Evolutionary conservation across 2,888 invertebrate genomes (phyloP).

Genomic region (Chymomyza amoena): DNA sequence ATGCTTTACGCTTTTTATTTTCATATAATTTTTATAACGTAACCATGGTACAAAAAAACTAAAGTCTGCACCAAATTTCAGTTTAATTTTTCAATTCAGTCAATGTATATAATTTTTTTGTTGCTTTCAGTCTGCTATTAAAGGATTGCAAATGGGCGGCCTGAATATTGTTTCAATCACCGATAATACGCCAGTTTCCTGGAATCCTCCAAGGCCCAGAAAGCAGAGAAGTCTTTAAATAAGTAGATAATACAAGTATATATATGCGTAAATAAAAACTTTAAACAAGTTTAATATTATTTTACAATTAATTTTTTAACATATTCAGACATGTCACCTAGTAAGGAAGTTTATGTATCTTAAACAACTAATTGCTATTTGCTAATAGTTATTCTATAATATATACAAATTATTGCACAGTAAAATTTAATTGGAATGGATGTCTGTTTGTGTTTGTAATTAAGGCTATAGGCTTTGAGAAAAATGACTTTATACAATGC

Average conservation of each 20-base stretch:
- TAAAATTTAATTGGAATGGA: background rate
- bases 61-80: too few species aligned
- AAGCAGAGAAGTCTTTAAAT: conserved; percentile 86
- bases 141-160: conserved; percentile 95
- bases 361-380: background rate
- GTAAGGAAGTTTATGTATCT: background rate
- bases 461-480: background rate
- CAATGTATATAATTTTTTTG: background rate
- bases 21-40: too few species aligned
- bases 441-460: background rate
- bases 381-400: background rate
- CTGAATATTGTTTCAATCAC: conserved; percentile 94
- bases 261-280: background rate
- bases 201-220: conserved; percentile 89
- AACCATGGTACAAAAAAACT: too few species aligned
- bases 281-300: background rate
- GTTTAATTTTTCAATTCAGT: too few species aligned
- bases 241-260: background rate
- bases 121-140: conserved; percentile 89
- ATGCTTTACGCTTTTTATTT: too few species aligned
- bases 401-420: background rate
- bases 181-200: conserved; percentile 92
- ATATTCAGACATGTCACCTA: too few species aligned
- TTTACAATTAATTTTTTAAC: too few species aligned
- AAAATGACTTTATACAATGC: conserved; percentile 30